Base-by-base conservation (phyloP, 2,797 vertebrate genomes). In the Xenentodon cancila region DNA sequence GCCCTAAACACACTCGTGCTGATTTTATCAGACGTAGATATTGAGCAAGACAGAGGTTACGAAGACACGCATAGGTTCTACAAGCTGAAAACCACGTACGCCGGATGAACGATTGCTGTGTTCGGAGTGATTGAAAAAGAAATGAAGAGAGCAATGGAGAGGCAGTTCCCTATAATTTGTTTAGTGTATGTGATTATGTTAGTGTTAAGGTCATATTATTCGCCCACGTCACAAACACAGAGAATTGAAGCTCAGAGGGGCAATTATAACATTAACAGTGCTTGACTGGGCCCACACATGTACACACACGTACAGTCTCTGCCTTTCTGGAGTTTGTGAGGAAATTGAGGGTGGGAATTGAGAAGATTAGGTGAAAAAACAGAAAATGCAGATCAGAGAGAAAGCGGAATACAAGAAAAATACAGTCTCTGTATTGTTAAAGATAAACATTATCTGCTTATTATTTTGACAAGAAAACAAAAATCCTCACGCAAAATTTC, bases 111-210 rank as follows among this genome's bases (percentile, higher is more conserved):
- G 49, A 64, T 59, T 49, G 46, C 64, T 67, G 68, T 25, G 61
- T 63, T 34, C 63, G 61, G 68, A 75, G n/a, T 25, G 64, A 70
- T 52, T 71, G 55, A 15, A 50, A 75, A 63, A 68, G 50, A 80
- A 63, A 73, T 56, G 48, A 59, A 54, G 59, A 71, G 75, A 64
- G 64, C 60, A 63, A 50, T 19, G 43, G 52, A 58, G 53, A 57
- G 55, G 50, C 42, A 68, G 68, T 52, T 56, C 54, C 59, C 57
- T 56, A 30, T 89, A 83, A 90, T 90, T 78, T 82, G 82, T 81
- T 90, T 86, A 89, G 81, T 72, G 79, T 43, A 67, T 81, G 47
- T 79, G 80, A 89, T 88, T 85, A 66, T 58, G 82, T 89, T 87
- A 87, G 64, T 37, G 57, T 72, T 61, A 53, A 78, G 73, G 86